Percentiles rank a stretch among this genome's conserved stretches.
Evolutionary conservation across 2,888 invertebrate genomes (phyloP).

Genomic region (Papilio elwesi): DNA sequence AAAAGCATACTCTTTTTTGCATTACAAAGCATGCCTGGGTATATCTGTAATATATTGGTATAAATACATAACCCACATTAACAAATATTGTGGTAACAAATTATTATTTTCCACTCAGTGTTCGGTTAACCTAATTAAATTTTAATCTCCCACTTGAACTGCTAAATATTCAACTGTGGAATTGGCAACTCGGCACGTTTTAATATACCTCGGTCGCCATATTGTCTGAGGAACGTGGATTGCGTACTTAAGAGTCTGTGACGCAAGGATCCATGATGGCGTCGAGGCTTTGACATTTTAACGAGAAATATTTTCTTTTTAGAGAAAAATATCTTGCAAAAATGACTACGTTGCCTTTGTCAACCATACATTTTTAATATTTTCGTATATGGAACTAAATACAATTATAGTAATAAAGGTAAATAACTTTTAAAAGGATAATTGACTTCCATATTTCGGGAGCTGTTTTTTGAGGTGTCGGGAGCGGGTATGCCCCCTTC

Average conservation of each 20-base stretch:
- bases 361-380: no score
- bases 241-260: slow-evolving; percentile 39
- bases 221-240: slow-evolving; percentile 40
- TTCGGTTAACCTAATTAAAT: slow-evolving; percentile 30
- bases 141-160: slow-evolving; percentile 41
- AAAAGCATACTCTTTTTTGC: no score
- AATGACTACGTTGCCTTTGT: no score
- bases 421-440: no score
- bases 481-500: no score
- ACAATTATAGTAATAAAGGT: no score
- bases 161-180: slow-evolving; percentile 38
- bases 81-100: not conserved
- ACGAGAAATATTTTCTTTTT: slow-evolving; percentile 23
- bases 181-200: slow-evolving; percentile 39
- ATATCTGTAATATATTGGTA: no score
- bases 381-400: no score
- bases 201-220: slow-evolving; percentile 41
- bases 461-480: no score
- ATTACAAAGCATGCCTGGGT: no score
- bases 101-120: not conserved
- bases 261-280: slow-evolving; percentile 42
- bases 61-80: no score
- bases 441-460: no score
- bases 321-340: not conserved
- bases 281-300: slow-evolving; percentile 30